phyloP scores from a whole-genome alignment of 2,797 vertebrate genomes.

The Orientallactaga sibirica region DNA sequence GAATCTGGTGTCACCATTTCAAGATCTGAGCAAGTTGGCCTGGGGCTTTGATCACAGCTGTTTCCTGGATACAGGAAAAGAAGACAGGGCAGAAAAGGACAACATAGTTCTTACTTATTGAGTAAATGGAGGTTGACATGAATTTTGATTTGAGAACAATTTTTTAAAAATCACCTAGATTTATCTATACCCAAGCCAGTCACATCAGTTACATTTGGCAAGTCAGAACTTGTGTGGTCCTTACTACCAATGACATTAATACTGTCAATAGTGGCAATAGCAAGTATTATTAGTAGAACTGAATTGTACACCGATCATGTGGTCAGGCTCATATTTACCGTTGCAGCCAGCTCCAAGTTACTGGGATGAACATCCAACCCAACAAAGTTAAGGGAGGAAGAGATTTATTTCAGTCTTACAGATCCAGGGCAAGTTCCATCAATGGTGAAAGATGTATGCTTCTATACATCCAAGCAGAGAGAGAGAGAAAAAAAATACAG shows the following conservation, averaged over 20 bases:
- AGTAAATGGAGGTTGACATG: neutral
- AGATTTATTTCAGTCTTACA: too few species aligned
- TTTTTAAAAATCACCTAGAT: neutral
- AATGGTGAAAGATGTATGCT: too few species aligned
- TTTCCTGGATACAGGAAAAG: neutral
- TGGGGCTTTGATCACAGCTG: neutral
- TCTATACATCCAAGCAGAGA: too few species aligned
- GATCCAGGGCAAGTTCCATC: too few species aligned
- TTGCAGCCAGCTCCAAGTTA: too few species aligned
- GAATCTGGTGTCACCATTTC: neutral
- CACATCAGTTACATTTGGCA: neutral
- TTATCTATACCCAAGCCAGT: neutral
- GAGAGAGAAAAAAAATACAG: too few species aligned
- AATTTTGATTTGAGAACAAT: conserved; percentile 13
- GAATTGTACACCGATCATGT: neutral
- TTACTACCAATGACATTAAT: neutral
- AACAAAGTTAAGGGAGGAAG: too few species aligned
- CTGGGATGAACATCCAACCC: too few species aligned
- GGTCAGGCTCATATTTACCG: neutral
- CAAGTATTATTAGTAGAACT: neutral
- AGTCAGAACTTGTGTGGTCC: neutral
- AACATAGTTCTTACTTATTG: rapidly evolving
- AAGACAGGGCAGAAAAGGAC: neutral
- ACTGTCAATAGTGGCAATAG: neutral
- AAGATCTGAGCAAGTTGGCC: neutral